Evolutionary conservation across 2,113 vertebrate genomes (phyloP).

Genomic region (Morone chrysops): DNA sequence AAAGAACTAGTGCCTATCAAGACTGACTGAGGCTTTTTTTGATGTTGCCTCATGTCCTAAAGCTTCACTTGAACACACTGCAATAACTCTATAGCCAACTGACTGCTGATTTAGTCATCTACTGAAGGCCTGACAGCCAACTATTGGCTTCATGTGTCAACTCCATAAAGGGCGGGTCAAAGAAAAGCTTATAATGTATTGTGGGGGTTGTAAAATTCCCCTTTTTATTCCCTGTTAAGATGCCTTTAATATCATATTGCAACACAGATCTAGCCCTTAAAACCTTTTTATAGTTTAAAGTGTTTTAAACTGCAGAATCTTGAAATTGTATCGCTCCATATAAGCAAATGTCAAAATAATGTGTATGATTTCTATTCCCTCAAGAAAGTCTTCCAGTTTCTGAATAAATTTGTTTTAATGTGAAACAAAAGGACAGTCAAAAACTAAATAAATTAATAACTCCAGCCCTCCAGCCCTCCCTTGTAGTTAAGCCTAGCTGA

Average conservation of each 20-base stretch:
- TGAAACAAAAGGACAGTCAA: too few relatives aligned
- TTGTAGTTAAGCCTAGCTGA: constrained; percentile 4
- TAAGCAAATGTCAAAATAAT: neutral
- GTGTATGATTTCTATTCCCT: too few relatives aligned
- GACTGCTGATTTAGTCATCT: neutral
- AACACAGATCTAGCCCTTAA: neutral
- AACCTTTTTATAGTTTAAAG: neutral
- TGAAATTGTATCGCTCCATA: neutral
- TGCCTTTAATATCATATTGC: too few relatives aligned
- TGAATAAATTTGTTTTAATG: neutral
- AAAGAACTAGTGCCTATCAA: neutral
- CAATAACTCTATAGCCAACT: neutral
- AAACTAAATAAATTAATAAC: neutral
- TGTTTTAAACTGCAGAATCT: neutral
- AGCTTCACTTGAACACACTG: neutral
- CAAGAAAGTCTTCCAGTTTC: neutral
- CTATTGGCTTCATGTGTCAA: neutral
- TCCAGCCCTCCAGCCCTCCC: neutral
- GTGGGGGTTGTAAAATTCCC: too few relatives aligned
- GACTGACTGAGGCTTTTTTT: neutral
- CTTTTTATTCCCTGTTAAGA: too few relatives aligned
- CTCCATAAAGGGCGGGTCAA: neutral
- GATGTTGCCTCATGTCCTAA: too few relatives aligned
- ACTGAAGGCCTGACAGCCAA: neutral
- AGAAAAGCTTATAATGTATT: too few relatives aligned